Conservation (phyloP, 2,797 vertebrate species). For the Babyrousa celebensis region DNA sequence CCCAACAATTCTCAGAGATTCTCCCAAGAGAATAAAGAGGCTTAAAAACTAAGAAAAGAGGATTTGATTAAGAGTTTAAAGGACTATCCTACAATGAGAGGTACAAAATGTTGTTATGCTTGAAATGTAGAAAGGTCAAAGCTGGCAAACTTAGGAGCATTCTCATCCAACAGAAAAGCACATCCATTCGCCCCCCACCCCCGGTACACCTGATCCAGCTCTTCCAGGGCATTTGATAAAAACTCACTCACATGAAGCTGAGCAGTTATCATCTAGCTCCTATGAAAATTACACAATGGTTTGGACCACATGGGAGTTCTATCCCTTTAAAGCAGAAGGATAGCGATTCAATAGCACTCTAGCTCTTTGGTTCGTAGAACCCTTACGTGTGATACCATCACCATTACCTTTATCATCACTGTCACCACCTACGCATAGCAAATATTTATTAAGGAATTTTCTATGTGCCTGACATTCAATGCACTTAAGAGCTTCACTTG, state of each 20-base stretch:
- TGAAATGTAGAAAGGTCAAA: background rate
- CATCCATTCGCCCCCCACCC: background rate
- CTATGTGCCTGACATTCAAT: background rate
- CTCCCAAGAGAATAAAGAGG: constrained; percentile 23
- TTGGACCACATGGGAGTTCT: background rate
- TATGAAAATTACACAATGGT: background rate
- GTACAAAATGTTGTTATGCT: background rate
- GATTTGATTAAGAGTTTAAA: constrained; percentile 3
- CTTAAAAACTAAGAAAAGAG: background rate
- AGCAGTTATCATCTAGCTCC: background rate
- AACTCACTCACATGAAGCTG: background rate
- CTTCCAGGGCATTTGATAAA: background rate
- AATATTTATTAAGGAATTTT: background rate
- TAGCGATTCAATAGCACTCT: background rate
- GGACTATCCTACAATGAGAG: background rate
- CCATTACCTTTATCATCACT: background rate
- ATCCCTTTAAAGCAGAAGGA: background rate
- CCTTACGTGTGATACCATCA: background rate
- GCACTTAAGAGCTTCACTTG: background rate
- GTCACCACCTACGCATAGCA: background rate
- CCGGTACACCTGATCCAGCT: background rate
- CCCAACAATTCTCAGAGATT: background rate
- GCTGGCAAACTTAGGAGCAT: background rate
- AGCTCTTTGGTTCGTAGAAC: background rate
- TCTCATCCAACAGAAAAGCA: background rate